phyloP scores from a whole-genome alignment of 92 coral and sea anemone species.

The Porites lobata region DNA sequence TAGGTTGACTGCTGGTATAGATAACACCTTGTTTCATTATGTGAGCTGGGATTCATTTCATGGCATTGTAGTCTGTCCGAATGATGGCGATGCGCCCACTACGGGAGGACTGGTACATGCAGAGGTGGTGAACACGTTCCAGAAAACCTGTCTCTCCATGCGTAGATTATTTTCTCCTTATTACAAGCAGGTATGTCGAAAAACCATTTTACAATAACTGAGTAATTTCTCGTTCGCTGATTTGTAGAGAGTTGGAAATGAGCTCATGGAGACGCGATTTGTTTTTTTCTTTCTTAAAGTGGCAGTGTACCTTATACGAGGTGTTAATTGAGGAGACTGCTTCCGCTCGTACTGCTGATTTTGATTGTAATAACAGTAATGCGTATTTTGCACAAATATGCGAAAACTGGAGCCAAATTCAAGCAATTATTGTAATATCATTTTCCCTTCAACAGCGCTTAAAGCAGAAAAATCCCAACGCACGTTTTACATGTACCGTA shows the following conservation, averaged over 20 bases:
- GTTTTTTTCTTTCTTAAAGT: too few relatives aligned
- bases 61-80: constrained; percentile 93
- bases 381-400: too few relatives aligned
- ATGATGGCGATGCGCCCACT: constrained; percentile 59
- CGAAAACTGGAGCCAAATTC: too few relatives aligned
- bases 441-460: constrained; percentile 22
- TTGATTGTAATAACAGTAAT: too few relatives aligned
- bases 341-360: too few relatives aligned
- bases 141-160: constrained; percentile 87
- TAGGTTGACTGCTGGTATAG: constrained; percentile 89
- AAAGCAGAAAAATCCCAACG: constrained; percentile 50
- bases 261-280: too few relatives aligned
- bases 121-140: constrained; percentile 87
- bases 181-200: constrained; percentile 79
- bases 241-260: too few relatives aligned
- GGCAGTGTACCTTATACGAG: too few relatives aligned
- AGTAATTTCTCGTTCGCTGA: too few relatives aligned
- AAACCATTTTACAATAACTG: too few relatives aligned
- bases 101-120: constrained; percentile 81
- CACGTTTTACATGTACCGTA: constrained; percentile 58
- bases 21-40: constrained; percentile 94
- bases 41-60: constrained; percentile 87
- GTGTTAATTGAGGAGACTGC: too few relatives aligned
- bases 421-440: too few relatives aligned
- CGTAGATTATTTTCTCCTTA: constrained; percentile 87